Evolutionary conservation across 2,797 vertebrate species (phyloP).

Genomic region (Megaceryle alcyon): DNA sequence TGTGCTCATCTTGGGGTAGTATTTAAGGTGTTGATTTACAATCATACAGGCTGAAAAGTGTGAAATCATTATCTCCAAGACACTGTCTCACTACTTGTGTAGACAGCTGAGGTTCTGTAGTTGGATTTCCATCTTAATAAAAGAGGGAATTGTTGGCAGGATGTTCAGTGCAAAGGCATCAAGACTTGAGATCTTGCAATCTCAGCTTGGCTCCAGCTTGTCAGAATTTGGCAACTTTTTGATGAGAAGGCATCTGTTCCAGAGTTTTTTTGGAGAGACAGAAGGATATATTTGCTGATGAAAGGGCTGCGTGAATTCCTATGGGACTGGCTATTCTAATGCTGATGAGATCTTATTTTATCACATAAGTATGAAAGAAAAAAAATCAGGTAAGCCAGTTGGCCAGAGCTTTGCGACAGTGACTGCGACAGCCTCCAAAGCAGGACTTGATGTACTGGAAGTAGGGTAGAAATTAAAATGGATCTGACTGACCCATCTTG

Average conservation of each 20-base stretch:
- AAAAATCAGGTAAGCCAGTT: background rate
- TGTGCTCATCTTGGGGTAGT: background rate
- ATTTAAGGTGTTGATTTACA: background rate
- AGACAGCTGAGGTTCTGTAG: background rate
- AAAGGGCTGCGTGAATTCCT: background rate
- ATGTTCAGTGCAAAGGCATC: background rate
- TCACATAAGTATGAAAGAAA: background rate
- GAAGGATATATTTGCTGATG: conserved; percentile 1
- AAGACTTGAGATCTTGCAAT: background rate
- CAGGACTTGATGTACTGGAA: background rate
- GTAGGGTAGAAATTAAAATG: background rate
- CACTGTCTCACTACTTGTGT: background rate
- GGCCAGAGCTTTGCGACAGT: background rate
- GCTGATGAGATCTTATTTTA: background rate
- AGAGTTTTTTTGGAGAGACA: background rate
- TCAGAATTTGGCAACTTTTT: background rate
- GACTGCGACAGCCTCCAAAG: background rate
- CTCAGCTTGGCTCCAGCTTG: background rate
- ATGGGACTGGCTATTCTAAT: background rate
- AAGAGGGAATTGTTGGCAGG: background rate
- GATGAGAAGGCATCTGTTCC: background rate
- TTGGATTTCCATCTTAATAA: background rate
- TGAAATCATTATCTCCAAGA: background rate
- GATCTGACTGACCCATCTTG: background rate
- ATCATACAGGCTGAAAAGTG: background rate